These are phyloP conservation scores for Naso thynnoides DNA, from an alignment of 2,797 vertebrate genomes.

Conservation along the genomic window DNA sequence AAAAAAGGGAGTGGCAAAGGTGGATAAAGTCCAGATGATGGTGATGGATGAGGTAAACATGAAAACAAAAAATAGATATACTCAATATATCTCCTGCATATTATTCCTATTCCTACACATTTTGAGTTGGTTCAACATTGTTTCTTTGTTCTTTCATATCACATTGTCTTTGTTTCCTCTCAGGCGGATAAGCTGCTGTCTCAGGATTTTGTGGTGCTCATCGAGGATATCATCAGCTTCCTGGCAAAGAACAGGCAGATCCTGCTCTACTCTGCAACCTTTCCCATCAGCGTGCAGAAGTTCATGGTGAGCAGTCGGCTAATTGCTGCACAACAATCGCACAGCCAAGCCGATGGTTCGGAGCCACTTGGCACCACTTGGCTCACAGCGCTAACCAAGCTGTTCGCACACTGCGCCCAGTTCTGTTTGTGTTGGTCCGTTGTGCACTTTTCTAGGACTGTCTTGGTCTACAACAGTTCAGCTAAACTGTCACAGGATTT, in stretches of 20 bases:
- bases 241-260: conserved; percentile 88
- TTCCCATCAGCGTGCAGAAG: conserved; percentile 89
- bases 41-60: conserved; percentile 88
- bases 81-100: background rate
- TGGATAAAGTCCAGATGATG: conserved; percentile 87
- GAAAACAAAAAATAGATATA: background rate
- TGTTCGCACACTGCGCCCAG: conserved; percentile 22
- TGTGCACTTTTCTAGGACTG: background rate
- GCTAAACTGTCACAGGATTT: background rate
- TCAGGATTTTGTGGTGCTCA: conserved; percentile 88
- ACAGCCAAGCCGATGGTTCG: conserved; percentile 33
- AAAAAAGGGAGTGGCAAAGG: conserved; percentile 88
- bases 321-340: conserved; percentile 16
- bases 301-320: conserved; percentile 85
- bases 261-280: conserved; percentile 89
- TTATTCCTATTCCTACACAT: too few relatives aligned
- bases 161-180: conserved; percentile 1
- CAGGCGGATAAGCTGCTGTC: conserved; percentile 90
- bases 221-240: conserved; percentile 89
- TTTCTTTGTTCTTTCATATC: too few relatives aligned
- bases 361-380: conserved; percentile 56
- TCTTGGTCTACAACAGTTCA: background rate
- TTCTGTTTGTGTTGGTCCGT: conserved; percentile 38
- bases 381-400: conserved; percentile 37
- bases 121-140: too few relatives aligned